phyloP scores from a whole-genome alignment of 2,797 vertebrate genomes.

The Enteromius viviparus region DNA sequence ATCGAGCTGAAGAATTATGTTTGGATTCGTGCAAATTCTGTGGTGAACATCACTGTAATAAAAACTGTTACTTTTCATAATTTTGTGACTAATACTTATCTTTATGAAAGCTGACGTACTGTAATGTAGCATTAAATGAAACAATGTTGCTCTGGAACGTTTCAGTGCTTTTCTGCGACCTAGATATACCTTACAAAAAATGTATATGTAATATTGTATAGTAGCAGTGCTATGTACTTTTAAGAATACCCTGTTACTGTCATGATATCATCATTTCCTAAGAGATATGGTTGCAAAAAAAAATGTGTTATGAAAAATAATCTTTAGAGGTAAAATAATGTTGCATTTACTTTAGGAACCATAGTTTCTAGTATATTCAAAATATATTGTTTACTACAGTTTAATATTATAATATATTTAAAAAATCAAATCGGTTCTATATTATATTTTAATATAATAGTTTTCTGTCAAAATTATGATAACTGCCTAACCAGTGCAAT shows the following conservation, averaged over 20 bases:
- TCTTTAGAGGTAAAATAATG: background rate
- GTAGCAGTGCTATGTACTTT: background rate
- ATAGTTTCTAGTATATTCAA: no score
- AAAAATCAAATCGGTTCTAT: background rate
- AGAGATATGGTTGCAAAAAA: background rate
- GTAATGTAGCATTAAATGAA: background rate
- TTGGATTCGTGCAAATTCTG: background rate
- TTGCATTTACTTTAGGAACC: background rate
- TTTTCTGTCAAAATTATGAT: background rate
- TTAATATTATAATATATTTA: background rate
- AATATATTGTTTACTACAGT: background rate
- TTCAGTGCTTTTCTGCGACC: background rate
- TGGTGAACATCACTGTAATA: background rate
- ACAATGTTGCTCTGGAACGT: background rate
- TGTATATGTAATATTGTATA: no score
- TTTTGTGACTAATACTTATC: background rate
- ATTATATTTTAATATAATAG: background rate
- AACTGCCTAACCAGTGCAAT: background rate
- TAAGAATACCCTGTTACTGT: no score
- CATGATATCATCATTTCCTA: no score
- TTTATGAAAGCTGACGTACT: background rate
- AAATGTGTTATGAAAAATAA: background rate
- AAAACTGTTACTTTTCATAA: background rate
- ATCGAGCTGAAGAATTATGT: background rate
- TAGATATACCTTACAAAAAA: background rate